Evolutionary conservation across 1,140 invertebrate species (phyloP), one percentile per base, ranked within the genome.

Genomic region (Drosophila murphyi): DNA sequence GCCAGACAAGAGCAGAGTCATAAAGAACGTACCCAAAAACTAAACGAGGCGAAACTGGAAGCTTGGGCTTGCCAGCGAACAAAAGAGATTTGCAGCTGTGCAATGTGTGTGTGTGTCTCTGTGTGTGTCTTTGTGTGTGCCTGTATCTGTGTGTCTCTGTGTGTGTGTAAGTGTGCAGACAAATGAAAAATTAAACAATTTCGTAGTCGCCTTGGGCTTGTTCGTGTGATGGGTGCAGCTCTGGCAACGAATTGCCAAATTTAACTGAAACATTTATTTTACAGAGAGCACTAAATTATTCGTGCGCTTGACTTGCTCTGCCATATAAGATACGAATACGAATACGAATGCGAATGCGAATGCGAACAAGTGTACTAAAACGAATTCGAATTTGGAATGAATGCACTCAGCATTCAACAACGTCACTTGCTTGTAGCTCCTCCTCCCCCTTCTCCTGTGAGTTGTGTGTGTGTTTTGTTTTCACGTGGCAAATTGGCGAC

Each of bases 181-280:
- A 79, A 78, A 89, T 89, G 86, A 89, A 89, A 89, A 89, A 89
- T 89, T 89, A 88, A 89, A 89, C 85, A 89, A 89, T 89, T 89
- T 89, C 39, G 67, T 74, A 61, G 67, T 43, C 67, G 67, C 64
- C 65, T 54, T 28, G 34, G 63, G 70, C 76, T 20, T 82, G 45
- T 41, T 54, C 64, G 43, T 79, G 70, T 20, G 20, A 20, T 20
- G 20, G 20, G 31, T 57, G 28, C 50, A 29, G 45, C 56, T 70
- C 50, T 70, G 65, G 70, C 77, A 88, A 88, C 80, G 85, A 89
- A 89, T 88, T 88, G 83, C 83, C 50, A 78, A 88, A 76, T 88
- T 88, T 88, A 89, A 88, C 83, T 80, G 80, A 89, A 89, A 89
- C 85, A 88, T 88, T 88, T 89, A 89, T 88, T 78, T 75, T 61